These are phyloP conservation scores for Pelecanus crispus DNA, from an alignment of 2,113 vertebrate genomes.

Conservation along the genomic window DNA sequence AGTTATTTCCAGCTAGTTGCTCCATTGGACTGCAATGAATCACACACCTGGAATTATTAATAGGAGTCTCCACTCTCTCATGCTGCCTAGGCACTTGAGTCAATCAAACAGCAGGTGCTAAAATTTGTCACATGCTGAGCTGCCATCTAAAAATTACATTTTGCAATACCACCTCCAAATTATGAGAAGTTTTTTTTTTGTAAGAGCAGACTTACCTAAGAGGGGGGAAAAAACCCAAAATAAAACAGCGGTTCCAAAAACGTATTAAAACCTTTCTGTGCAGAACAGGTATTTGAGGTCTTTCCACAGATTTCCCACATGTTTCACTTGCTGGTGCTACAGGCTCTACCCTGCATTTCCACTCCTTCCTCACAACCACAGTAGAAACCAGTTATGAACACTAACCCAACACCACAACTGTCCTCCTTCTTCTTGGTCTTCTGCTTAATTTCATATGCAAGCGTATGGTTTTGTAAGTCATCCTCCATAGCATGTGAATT, in stretches of 20 bases:
- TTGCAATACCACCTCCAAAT: neutral
- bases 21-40: neutral
- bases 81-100: neutral
- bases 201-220: neutral
- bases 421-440: neutral
- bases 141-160: neutral
- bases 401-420: neutral
- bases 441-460: neutral
- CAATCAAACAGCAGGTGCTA: neutral
- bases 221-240: neutral
- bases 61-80: neutral
- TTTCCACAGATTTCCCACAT: neutral
- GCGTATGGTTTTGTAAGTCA: neutral
- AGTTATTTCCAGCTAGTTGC: neutral
- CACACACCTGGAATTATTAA: neutral
- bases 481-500: neutral
- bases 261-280: neutral
- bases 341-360: neutral
- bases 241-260: neutral
- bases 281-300: neutral
- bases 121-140: neutral
- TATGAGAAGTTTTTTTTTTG: no score
- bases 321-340: neutral
- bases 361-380: neutral
- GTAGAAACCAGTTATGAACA: neutral